phyloP scores from a whole-genome alignment of 2,888 invertebrate genomes.

The Biston stratarius region DNA sequence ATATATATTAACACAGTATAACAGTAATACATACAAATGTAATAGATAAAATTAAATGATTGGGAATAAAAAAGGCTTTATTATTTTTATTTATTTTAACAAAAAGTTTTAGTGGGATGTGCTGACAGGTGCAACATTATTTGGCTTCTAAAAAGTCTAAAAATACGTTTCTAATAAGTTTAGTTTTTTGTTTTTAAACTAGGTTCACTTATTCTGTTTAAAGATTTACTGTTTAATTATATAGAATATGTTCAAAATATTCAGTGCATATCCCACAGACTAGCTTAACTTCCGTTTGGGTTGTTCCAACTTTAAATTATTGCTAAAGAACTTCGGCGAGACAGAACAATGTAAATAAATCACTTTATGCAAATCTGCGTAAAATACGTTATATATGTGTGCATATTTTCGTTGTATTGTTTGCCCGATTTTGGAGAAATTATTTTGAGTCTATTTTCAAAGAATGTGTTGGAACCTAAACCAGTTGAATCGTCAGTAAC shows the following conservation, averaged over 20 bases:
- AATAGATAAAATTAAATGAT: no score
- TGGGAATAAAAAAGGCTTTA: no score
- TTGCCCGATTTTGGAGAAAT: background rate
- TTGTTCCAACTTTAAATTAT: constrained; percentile 25
- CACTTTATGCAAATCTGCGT: constrained; percentile 28
- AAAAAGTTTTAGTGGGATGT: no score
- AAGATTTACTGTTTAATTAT: constrained; percentile 5
- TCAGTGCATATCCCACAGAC: constrained; percentile 9
- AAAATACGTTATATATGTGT: constrained; percentile 23
- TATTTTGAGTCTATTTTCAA: background rate
- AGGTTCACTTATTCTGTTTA: no score
- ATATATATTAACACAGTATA: no score
- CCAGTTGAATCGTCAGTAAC: no score
- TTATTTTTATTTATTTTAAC: no score
- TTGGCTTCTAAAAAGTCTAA: no score
- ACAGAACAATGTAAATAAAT: constrained; percentile 24
- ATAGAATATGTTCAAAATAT: constrained; percentile 13
- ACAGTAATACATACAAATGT: no score
- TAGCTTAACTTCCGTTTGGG: constrained; percentile 19
- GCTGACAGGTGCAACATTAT: no score
- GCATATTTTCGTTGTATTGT: constrained; percentile 23
- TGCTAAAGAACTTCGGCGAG: constrained; percentile 23
- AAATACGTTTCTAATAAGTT: no score
- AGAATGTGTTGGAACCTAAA: background rate
- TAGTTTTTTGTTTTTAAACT: background rate